Evolutionary conservation across 2,888 invertebrate species (phyloP), one percentile per base, ranked within the genome.

Genomic region (Brachypalpus laphriformis): DNA sequence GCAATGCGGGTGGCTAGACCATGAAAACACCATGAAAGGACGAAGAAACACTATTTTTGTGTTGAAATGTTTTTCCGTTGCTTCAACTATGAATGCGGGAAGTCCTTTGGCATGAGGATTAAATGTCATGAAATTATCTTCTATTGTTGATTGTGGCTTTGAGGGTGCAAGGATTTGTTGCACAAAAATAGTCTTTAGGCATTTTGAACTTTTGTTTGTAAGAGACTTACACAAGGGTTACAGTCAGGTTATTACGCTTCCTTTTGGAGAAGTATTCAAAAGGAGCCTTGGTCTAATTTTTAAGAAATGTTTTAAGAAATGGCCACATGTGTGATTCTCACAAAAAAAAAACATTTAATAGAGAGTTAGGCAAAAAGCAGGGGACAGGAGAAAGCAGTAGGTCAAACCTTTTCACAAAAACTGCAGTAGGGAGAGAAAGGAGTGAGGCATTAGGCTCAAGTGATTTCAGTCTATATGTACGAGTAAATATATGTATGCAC

Each of bases 1-100:
- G 66, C 57, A 51, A 71, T 76, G 47, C 77, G 82, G 76, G 61
- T 82, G 72, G 61, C 66, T 63, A 66, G 59, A 71, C 76, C 63
- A 68, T 59, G 51, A 72, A 54, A 66, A 37, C 40, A 49, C 40
- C 8, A 51, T 25, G 51, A 71, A 72, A 82, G 59, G 42, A 65
- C 42, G 37, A 31, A 18, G 25, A 37, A 74, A 80, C 59, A 72
- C 51, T 25, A 4, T 25, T 25, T 54, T 68, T 68, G 40, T 31
- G 18, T 47, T 51, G 9, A 51, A 42, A 71, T 61, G 63, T 11
- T 40, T 76, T 82, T 71, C 65, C 34, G 51, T 76, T 66, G 76
- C 37, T 57, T 71, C 56, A 16, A 31, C 14, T 47, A 9, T 57
- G 56, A 57, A 49, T 47, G 65, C 1, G 28, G 49, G 20, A 14